These are phyloP conservation scores for Aythya fuligula DNA, from an alignment of 2,797 vertebrate species.

Conservation along the genomic window DNA sequence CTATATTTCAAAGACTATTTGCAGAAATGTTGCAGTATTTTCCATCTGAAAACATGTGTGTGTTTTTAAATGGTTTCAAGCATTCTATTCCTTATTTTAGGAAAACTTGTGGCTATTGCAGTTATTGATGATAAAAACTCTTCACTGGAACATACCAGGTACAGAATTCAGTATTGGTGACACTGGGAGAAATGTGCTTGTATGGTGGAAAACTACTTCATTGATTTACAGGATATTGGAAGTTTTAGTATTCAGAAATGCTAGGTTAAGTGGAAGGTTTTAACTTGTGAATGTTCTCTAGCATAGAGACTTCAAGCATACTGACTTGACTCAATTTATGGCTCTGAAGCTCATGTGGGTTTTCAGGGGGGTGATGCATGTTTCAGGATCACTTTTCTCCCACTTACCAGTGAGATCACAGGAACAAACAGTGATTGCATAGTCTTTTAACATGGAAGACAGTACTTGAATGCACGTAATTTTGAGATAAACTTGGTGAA, in stretches of 20 bases:
- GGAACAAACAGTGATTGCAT: background rate
- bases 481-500: background rate
- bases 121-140: slow-evolving; percentile 94
- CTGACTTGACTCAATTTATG: background rate
- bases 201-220: background rate
- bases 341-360: background rate
- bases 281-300: background rate
- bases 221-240: background rate
- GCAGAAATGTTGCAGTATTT: background rate
- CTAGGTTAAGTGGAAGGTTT: background rate
- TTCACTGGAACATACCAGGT: slow-evolving; percentile 91
- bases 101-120: slow-evolving; percentile 95
- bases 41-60: background rate
- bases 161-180: slow-evolving; percentile 51
- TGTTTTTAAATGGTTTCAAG: background rate
- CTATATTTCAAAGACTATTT: background rate
- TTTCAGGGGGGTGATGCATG: background rate
- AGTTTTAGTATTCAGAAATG: background rate
- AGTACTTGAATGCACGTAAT: background rate
- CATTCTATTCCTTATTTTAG: slow-evolving; percentile 78
- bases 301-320: background rate
- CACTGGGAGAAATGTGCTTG: background rate
- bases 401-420: background rate
- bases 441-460: background rate
- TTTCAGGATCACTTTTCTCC: background rate